Base-by-base conservation (phyloP, 2,113 vertebrate genomes). In the Morone chrysops region DNA sequence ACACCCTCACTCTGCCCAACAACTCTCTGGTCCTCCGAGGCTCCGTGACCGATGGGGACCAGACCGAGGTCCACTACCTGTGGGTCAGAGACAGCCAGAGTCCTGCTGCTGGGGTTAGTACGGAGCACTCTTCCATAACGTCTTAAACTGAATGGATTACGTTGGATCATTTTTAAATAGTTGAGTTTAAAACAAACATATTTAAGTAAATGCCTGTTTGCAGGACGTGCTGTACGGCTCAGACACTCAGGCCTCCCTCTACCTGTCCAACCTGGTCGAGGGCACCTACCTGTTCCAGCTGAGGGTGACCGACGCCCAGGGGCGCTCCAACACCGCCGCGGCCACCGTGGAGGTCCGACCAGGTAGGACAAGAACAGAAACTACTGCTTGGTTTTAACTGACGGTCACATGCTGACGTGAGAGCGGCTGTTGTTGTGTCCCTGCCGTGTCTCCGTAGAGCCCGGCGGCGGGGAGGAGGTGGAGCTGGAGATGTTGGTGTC, bases 401-500 rank as follows among this genome's bases (percentile, higher is more conserved):
- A 31, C 31, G 31, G 31, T 3, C 31, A 31, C 31, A 31, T 31
- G 31, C 31, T 31, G 31, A 31, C 31, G 31, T 31, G 31, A 31
- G 31, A 31, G 31, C 31, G 31, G 31, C 31, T 31, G 31, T 31
- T 31, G 31, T 31, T 31, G 31, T 85, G 71, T 81, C 51, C 69
- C 56, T 76, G 31, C 38, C 43, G 43, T 70, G 57, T 45, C 18
- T 47, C 54, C 31, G 25, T 72, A 95, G 94, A 92, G 67, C 95
- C 95, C 0, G 95, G 50, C 3, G 96, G 91, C 25, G 94, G 84
- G 1, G 95, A 96, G 78, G 90, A 97, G 90, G 96, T 99, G 92
- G 97, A 98, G 93, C 89, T 98, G 89, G 97, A 97, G 88, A 94
- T 99, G 84, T 94, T 96, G 90, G 96, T 98, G n/a, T 81, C 92